Percentiles rank a stretch among this genome's conserved stretches.
Evolutionary conservation across 2,113 vertebrate species (phyloP).

Genomic region (Mormyrus lacerda): DNA sequence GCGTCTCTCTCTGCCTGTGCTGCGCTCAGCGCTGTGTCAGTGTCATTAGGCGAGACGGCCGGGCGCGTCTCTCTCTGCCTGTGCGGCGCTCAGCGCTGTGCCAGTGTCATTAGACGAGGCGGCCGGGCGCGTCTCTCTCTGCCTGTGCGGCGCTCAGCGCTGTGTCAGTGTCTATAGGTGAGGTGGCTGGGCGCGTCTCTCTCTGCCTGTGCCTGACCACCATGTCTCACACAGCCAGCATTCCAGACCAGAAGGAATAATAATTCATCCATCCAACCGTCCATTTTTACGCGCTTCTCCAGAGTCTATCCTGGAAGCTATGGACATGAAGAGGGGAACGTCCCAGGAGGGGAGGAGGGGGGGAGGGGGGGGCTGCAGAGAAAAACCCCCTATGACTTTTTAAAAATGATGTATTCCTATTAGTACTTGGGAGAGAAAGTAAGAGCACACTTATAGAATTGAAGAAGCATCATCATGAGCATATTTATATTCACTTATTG

Average conservation of each 20-base stretch:
- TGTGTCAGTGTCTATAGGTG: not conserved
- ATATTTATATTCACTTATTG: not conserved
- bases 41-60: not conserved
- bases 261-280: not conserved
- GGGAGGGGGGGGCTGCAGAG: too few species aligned
- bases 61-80: not conserved
- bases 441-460: not conserved
- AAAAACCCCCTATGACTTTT: too few species aligned
- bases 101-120: not conserved
- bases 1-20: not conserved
- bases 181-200: not conserved
- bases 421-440: not conserved
- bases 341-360: not conserved
- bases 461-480: not conserved
- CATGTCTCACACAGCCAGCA: not conserved
- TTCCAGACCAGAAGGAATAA: not conserved
- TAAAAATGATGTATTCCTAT: not conserved
- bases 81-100: not conserved
- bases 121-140: not conserved
- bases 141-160: not conserved
- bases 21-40: not conserved
- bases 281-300: not conserved
- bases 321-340: not conserved
- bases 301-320: not conserved
- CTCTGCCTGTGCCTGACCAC: not conserved